Percentiles rank a stretch among this genome's conserved stretches.
Evolutionary conservation across 2,797 vertebrate species (phyloP).

Genomic region (Aphelocoma californica): DNA sequence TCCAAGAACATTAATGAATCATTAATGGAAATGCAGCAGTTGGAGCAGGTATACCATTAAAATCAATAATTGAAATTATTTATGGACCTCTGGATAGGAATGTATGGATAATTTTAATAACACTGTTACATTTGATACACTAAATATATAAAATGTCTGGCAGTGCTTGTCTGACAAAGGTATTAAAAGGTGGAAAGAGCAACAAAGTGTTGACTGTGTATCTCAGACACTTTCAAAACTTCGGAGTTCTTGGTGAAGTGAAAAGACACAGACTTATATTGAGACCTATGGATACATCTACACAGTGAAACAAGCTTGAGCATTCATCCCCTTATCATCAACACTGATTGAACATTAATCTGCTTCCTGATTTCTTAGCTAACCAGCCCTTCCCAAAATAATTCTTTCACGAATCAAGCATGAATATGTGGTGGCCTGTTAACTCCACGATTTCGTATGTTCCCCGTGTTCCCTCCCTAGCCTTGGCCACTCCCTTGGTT

Average conservation of each 20-base stretch:
- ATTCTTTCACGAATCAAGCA: not conserved
- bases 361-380: not conserved
- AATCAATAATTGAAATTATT: conserved; percentile 12
- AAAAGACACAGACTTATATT: not conserved
- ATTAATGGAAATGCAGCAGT: not conserved
- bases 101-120: not conserved
- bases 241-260: not conserved
- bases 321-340: not conserved
- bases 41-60: not conserved
- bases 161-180: not conserved
- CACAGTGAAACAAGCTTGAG: not conserved
- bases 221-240: not conserved
- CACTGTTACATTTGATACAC: not conserved
- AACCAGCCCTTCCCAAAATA: not conserved
- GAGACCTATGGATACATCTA: not conserved
- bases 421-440: not conserved
- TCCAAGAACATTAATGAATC: not conserved
- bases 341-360: not conserved
- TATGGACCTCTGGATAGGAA: not conserved
- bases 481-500: too few relatives aligned
- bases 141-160: not conserved
- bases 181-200: not conserved
- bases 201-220: not conserved
- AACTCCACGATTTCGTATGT: too few relatives aligned
- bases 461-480: too few relatives aligned